phyloP scores from a whole-genome alignment of 2,113 vertebrate genomes.

The Cyprinodon brontotheroides region DNA sequence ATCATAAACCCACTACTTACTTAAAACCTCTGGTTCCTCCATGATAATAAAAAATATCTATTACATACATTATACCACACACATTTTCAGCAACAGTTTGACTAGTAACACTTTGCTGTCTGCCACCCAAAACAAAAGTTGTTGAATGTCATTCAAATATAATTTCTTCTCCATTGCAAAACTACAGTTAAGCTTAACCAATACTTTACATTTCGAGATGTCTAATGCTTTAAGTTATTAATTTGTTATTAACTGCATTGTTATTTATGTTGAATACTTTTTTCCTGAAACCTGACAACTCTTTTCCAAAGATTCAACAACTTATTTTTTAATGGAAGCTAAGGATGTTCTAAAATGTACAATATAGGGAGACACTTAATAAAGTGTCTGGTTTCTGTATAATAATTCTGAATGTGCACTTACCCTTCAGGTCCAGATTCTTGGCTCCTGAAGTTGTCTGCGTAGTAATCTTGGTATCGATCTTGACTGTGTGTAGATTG shows the following conservation, averaged over 20 bases:
- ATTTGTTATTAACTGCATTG: not conserved
- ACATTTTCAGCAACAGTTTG: not conserved
- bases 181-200: not conserved
- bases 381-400: not conserved
- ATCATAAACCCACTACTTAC: slow-evolving; percentile 2
- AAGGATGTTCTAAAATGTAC: too few species aligned
- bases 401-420: not conserved
- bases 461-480: slow-evolving; percentile 95
- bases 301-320: too few species aligned
- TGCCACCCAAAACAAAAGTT: not conserved
- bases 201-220: not conserved
- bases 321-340: too few species aligned
- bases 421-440: slow-evolving; percentile 97
- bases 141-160: not conserved
- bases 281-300: too few species aligned
- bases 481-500: slow-evolving; percentile 97
- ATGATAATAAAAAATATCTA: not conserved
- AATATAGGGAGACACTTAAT: not conserved
- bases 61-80: not conserved
- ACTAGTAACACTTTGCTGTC: not conserved
- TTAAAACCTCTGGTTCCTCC: slow-evolving; percentile 19
- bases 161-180: not conserved
- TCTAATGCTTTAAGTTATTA: not conserved
- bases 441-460: slow-evolving; percentile 94
- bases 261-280: too few species aligned